Evolutionary conservation across 2,113 vertebrate genomes (phyloP), one percentile per base, ranked within the genome.

Genomic region (Phoxinus phoxinus): DNA sequence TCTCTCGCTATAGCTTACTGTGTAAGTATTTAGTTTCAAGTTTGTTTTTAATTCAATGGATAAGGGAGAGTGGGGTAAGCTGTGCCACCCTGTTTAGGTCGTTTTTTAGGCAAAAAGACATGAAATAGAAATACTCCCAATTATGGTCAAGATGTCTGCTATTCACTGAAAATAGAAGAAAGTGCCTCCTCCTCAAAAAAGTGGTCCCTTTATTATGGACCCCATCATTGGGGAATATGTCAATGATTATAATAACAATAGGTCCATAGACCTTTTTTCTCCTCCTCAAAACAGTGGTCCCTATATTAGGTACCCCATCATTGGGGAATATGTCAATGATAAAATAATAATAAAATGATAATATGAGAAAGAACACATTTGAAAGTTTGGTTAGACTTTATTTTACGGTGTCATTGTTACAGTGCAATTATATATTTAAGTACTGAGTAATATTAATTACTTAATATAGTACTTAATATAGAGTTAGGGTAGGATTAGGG

Each of bases 21-120:
- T 74, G 86, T 87, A 59, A 81, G 86, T 48, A 4, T 69, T 7
- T 58, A n/a, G 51, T 58, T 41, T 37, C 2, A 35, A 12, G 11
- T 71, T 23, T 37, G 19, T 37, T 41, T 41, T 71, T 71, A 23
- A 53, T 53, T 19, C 51, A 53, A 21, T 8, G 19, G 19, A 53
- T 37, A 37, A 9, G 35, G 21, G 4, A 71, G 19, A 71, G 21
- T 41, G 19, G 10, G 67, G 1, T 51, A 75, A 17, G 6, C 12
- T 51, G 8, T 30, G 44, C 44, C 44, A 27, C 7, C 1, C 15
- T 17, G 27, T 5, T 15, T 15, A 37, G 1, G 19, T 71, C 41
- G 32, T 71, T 69, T 17, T 35, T 35, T 71, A 71, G 32, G 32
- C 32, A 23, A 69, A 32, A 35, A 32, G 1, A 67, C 17, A 9